Percentiles rank a stretch among this genome's conserved stretches.
Conservation (phyloP, 37 sponge, comb jelly and placozoan species). For the Mnemiopsis leidyi region DNA sequence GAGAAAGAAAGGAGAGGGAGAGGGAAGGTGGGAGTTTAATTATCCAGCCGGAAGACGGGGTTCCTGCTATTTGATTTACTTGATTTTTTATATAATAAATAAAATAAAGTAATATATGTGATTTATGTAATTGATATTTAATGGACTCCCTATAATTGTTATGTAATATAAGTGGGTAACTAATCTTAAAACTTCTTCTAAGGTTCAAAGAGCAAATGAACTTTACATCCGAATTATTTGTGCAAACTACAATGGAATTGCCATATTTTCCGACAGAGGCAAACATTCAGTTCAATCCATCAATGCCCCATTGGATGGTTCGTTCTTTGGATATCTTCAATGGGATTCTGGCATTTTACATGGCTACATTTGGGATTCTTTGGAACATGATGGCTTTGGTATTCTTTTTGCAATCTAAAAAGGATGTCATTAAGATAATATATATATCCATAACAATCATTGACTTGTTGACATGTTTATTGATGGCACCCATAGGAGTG, state of each 20-base stretch:
- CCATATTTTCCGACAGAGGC: not conserved
- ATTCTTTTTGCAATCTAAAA: constrained; percentile 41
- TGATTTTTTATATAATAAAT: no score
- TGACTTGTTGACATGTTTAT: not conserved
- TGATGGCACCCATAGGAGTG: constrained; percentile 34
- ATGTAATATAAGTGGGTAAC: no score
- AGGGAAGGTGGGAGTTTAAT: no score
- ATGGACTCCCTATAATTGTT: no score
- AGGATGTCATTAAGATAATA: constrained; percentile 48
- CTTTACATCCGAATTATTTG: not conserved
- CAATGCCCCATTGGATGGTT: constrained; percentile 12
- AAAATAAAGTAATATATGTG: no score
- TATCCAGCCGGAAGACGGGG: no score
- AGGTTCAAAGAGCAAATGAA: no score
- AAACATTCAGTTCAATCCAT: not conserved
- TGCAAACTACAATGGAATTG: not conserved
- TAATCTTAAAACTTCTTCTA: no score
- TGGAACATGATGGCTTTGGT: constrained; percentile 5
- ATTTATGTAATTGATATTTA: no score
- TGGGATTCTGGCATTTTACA: constrained; percentile 10
- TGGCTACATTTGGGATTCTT: not conserved
- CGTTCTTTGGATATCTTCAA: constrained; percentile 18
- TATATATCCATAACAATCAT: constrained; percentile 11
- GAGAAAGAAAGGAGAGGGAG: no score
- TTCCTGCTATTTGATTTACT: no score